A percentile compares a stretch with the other conserved stretches of the same genome.
Conservation (phyloP, 2,113 vertebrate genomes). For the Macquaria australasica region DNA sequence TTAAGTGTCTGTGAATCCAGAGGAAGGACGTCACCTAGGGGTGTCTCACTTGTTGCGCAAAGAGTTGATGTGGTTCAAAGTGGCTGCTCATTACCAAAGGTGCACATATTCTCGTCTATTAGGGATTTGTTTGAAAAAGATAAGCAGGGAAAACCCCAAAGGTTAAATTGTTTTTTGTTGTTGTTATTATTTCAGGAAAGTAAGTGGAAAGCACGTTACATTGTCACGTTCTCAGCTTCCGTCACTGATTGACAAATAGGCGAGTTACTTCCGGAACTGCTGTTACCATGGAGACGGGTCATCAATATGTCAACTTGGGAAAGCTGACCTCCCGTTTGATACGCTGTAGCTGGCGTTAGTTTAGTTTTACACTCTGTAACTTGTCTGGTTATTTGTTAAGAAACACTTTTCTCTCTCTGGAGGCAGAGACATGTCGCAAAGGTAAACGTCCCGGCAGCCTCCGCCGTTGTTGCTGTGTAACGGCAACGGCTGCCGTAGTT, state of each 20-base stretch:
- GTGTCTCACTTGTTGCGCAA: not conserved
- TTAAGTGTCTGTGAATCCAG: not conserved
- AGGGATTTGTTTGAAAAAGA: not conserved
- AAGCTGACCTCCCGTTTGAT: not conserved
- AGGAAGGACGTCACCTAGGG: slow-evolving; percentile 18
- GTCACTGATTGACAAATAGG: no score
- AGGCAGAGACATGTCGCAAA: slow-evolving; percentile 77
- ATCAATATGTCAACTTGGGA: not conserved
- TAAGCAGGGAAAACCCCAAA: no score
- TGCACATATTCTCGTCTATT: not conserved
- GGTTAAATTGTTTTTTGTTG: not conserved
- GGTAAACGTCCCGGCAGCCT: slow-evolving; percentile 51
- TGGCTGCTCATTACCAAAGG: no score
- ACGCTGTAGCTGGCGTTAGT: not conserved
- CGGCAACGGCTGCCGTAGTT: not conserved
- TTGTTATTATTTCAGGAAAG: not conserved
- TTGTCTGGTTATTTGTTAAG: not conserved
- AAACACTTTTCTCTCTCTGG: not conserved
- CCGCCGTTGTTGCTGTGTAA: not conserved
- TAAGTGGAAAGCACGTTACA: no score
- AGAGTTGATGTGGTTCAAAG: not conserved
- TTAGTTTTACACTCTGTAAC: no score
- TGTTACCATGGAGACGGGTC: slow-evolving; percentile 65
- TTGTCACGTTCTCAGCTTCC: not conserved
- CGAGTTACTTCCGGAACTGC: slow-evolving; percentile 41